phyloP scores from a whole-genome alignment of 2,888 invertebrate species.

The Mythimna ferrago region DNA sequence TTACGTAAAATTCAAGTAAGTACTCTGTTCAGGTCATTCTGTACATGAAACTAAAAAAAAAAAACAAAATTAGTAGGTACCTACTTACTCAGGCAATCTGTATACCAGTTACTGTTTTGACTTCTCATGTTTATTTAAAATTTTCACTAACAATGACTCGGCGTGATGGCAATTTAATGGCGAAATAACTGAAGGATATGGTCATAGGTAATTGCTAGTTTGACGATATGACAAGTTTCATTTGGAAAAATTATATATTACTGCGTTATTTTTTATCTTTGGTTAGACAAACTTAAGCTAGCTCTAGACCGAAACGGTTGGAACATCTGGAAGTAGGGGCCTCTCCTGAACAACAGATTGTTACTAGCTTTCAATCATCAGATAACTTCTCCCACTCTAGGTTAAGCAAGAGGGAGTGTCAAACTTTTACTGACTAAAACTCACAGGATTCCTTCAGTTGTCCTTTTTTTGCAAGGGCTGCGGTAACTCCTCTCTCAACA shows the following conservation, averaged over 20 bases:
- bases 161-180: conserved; percentile 47
- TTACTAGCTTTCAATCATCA: too few relatives aligned
- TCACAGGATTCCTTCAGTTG: too few relatives aligned
- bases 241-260: neutral
- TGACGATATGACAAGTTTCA: neutral
- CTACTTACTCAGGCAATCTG: conserved; percentile 23
- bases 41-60: neutral
- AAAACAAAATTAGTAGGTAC: conserved; percentile 40
- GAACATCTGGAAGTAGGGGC: too few relatives aligned
- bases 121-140: conserved; percentile 16
- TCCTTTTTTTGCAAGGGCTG: too few relatives aligned
- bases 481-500: too few relatives aligned
- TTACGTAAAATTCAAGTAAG: conserved; percentile 9
- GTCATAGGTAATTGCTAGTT: conserved; percentile 23
- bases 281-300: too few relatives aligned
- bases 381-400: too few relatives aligned
- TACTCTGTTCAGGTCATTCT: conserved; percentile 7
- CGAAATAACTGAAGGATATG: conserved; percentile 14
- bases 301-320: too few relatives aligned
- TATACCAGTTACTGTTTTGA: conserved; percentile 9
- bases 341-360: too few relatives aligned
- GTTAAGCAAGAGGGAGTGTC: too few relatives aligned
- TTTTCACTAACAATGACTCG: conserved; percentile 31
- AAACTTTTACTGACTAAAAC: too few relatives aligned
- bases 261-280: neutral